A percentile compares a stretch with the other conserved stretches of the same genome.
Evolutionary conservation across 2,888 invertebrate genomes (phyloP).

Genomic region (Brenthis ino): DNA sequence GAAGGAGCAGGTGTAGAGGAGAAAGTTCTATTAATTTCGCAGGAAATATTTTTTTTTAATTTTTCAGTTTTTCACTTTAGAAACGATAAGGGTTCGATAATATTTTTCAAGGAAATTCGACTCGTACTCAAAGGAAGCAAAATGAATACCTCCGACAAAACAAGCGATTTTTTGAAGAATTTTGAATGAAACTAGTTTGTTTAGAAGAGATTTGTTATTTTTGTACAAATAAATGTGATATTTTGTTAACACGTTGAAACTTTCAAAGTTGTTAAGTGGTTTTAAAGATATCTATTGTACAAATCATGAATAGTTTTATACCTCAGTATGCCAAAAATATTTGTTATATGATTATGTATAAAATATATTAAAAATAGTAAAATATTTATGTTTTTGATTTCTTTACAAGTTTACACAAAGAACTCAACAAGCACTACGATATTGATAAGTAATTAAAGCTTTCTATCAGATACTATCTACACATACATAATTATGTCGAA

Average conservation of each 20-base stretch:
- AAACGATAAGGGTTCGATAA: constrained; percentile 76
- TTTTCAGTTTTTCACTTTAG: constrained; percentile 74
- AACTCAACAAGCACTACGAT: constrained; percentile 6
- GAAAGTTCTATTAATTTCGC: constrained; percentile 4
- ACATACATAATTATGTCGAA: neutral
- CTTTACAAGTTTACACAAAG: constrained; percentile 21
- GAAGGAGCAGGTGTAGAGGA: neutral
- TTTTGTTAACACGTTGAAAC: constrained; percentile 39
- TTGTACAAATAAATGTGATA: constrained; percentile 39
- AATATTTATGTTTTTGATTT: constrained; percentile 44
- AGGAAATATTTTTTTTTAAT: constrained; percentile 58
- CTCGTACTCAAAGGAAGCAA: constrained; percentile 46
- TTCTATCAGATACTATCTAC: neutral
- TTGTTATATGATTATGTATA: constrained; percentile 37
- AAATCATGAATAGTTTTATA: constrained; percentile 43
- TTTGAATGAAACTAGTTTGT: constrained; percentile 19
- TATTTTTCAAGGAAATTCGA: constrained; percentile 68
- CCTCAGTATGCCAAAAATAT: constrained; percentile 37
- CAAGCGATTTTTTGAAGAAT: constrained; percentile 35
- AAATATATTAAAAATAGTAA: constrained; percentile 48
- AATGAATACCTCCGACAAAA: constrained; percentile 40
- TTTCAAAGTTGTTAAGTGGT: constrained; percentile 39
- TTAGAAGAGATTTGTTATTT: constrained; percentile 40
- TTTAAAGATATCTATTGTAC: constrained; percentile 39
- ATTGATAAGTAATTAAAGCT: neutral